Base-by-base conservation (phyloP, 1,140 invertebrate genomes). In the Aporrectodea caliginosa region DNA sequence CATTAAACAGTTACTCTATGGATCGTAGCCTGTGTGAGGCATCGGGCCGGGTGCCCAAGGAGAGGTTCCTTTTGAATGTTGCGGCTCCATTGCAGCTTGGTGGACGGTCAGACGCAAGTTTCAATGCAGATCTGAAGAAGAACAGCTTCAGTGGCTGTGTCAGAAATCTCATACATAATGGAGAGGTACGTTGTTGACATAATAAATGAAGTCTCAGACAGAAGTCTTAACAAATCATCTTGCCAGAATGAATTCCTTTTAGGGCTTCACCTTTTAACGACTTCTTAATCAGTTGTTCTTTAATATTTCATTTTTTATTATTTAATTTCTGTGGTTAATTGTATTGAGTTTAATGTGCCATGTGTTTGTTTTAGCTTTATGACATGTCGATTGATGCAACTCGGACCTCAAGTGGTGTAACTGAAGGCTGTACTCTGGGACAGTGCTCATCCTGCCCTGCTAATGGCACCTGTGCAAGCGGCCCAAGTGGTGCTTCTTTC, bases 61-160 rank as follows among this genome's bases (percentile, higher is more conserved):
- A 97, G 88, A 97, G 97, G 86, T 95, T 97, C 87, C 98, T 96
- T 85, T 90, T 99, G 1, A 98, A 98, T 89, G 95, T 98, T 0
- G 97, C 98, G 88, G 92, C 95, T 0, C 95, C 96, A 0, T 89
- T 98, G 32, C 96, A 98, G 90, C 91, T 99, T 72, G 96, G 96
- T 69, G 97, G 97, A 1, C 87, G 95, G 1, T 93, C 94, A 29
- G 70, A 73, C 43, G 16, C 69, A 1, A 35, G 16, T 29, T 81
- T 73, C 90, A 94, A 94, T 1, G 92, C 92, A 43, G 34, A 69
- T 12, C 79, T 83, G 0, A 80, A 77, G 0, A 84, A 84, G n/a
- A 94, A 93, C 89, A 93, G 92, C 2, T 98, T 98, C 86, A 93
- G 95, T 84, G 97, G 97, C 12, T 99, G 97, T 87, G 94, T 99